These are phyloP conservation scores for Elysia chlorotica DNA, from an alignment of 1,140 invertebrate species.

Conservation along the genomic window DNA sequence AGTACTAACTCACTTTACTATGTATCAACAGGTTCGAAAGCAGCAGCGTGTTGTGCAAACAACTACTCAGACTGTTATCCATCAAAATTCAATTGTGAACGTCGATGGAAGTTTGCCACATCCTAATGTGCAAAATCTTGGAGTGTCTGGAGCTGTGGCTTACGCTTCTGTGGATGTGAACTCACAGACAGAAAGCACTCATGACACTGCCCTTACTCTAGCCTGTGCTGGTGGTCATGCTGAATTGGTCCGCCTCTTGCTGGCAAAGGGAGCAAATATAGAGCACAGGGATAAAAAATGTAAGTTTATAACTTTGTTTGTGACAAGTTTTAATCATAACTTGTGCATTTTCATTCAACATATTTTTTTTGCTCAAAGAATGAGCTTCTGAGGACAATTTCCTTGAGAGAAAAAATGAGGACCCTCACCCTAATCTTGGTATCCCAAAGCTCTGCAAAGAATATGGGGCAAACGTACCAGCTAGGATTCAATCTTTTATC, in stretches of 20 bases:
- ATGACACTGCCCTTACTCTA: constrained; percentile 95
- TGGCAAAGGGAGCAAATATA: constrained; percentile 90
- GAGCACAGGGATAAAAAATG: constrained; percentile 97
- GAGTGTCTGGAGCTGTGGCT: constrained; percentile 48
- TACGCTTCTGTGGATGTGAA: constrained; percentile 76
- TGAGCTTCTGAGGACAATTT: too few relatives aligned
- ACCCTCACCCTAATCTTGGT: too few relatives aligned
- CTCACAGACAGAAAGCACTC: constrained; percentile 96
- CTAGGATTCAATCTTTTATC: too few relatives aligned
- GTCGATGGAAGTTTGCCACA: constrained; percentile 42
- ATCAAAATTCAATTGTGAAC: constrained; percentile 23
- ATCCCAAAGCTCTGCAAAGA: too few relatives aligned
- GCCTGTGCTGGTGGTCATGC: constrained; percentile 97
- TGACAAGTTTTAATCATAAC: not conserved
- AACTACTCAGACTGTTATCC: constrained; percentile 11
- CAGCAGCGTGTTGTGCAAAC: constrained; percentile 28
- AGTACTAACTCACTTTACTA: too few relatives aligned
- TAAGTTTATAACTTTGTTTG: constrained; percentile 20
- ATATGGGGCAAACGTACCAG: too few relatives aligned
- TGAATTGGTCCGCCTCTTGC: constrained; percentile 89
- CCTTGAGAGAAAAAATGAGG: too few relatives aligned
- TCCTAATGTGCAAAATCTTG: constrained; percentile 40
- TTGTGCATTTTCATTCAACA: too few relatives aligned
- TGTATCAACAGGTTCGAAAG: constrained; percentile 26
- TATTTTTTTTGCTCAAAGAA: too few relatives aligned